Evolutionary conservation across 2,888 invertebrate species (phyloP).

Genomic region (Tanytarsus gracilentus): DNA sequence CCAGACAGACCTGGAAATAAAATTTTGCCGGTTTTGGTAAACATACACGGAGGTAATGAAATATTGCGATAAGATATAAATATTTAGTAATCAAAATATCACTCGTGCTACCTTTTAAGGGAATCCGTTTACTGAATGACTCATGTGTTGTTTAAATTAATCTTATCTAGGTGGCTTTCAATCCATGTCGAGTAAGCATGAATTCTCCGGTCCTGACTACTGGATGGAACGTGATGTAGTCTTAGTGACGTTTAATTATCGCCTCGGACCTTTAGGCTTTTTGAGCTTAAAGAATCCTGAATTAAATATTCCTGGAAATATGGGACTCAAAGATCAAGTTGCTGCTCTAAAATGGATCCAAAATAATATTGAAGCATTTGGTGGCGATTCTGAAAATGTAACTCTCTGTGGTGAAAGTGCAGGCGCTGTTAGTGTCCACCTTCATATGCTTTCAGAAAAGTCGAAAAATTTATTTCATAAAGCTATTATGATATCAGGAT

Average conservation of each 20-base stretch:
- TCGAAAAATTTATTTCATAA: conserved; percentile 42
- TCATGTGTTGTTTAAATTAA: neutral
- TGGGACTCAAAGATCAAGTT: conserved; percentile 18
- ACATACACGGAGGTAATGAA: neutral
- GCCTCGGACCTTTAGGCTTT: conserved; percentile 15
- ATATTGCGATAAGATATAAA: neutral
- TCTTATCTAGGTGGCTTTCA: neutral
- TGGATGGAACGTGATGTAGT: conserved; percentile 1
- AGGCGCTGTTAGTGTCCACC: conserved; percentile 45
- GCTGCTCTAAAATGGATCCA: conserved; percentile 17
- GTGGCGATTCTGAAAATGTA: conserved; percentile 10
- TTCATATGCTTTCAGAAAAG: conserved; percentile 45
- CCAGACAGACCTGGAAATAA: neutral
- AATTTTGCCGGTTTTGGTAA: neutral
- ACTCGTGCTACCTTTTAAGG: too few relatives aligned
- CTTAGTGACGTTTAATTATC: conserved; percentile 12
- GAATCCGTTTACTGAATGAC: neutral
- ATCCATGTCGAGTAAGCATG: neutral
- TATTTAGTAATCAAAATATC: neutral
- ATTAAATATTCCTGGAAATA: conserved; percentile 8
- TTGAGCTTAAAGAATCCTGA: neutral
- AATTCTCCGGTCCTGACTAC: conserved; percentile 7
- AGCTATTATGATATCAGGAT: conserved; percentile 40
- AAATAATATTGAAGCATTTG: conserved; percentile 6
- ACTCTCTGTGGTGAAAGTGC: conserved; percentile 34